phyloP scores from a whole-genome alignment of 2,113 vertebrate genomes.

The Lutjanus erythropterus region DNA sequence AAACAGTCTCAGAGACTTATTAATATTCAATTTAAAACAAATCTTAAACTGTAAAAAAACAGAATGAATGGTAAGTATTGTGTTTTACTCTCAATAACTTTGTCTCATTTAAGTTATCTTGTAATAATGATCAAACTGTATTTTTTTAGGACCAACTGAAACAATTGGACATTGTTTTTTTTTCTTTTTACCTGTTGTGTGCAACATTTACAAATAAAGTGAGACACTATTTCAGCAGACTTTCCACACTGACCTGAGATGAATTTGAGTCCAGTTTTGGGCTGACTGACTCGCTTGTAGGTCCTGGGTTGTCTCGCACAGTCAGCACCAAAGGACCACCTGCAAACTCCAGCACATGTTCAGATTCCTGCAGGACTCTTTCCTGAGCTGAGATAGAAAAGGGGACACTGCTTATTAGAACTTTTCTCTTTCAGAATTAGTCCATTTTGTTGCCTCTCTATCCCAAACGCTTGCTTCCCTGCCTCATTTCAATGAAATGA shows the following conservation, averaged over 20 bases:
- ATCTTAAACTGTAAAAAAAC: no score
- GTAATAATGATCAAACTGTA: background rate
- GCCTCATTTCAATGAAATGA: background rate
- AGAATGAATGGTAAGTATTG: background rate
- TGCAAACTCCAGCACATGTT: conserved; percentile 47
- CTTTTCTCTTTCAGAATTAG: background rate
- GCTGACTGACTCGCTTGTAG: background rate
- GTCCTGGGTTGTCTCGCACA: conserved; percentile 10
- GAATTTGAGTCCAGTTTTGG: background rate
- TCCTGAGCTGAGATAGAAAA: conserved; percentile 55
- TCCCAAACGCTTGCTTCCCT: background rate
- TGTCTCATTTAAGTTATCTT: background rate
- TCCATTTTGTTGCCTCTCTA: background rate
- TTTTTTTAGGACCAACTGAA: background rate
- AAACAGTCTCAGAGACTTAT: background rate
- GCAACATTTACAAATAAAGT: background rate
- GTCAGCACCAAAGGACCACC: conserved; percentile 35
- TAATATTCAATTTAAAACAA: background rate
- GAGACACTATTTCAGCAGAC: background rate
- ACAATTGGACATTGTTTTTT: background rate
- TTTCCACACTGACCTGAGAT: conserved; percentile 38
- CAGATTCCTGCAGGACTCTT: conserved; percentile 50
- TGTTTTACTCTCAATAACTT: background rate
- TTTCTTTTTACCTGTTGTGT: background rate
- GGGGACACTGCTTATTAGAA: background rate